phyloP scores from a whole-genome alignment of 2,888 invertebrate genomes.

The Sicus ferrugineus region DNA sequence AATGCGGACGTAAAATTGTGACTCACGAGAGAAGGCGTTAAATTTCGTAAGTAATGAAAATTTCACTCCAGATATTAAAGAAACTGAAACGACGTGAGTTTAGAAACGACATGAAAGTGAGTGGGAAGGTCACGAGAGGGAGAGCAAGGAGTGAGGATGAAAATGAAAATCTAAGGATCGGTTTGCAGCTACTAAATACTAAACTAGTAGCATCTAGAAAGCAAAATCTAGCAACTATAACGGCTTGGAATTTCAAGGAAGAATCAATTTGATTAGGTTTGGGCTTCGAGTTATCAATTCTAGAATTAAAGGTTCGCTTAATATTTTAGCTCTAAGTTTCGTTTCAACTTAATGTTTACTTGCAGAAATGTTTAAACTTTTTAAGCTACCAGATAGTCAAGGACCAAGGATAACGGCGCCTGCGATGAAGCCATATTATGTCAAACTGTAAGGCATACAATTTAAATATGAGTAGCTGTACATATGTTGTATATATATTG shows the following conservation, averaged over 20 bases:
- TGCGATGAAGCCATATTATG: conserved; percentile 63
- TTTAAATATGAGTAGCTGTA: not conserved
- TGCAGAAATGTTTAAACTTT: conserved; percentile 26
- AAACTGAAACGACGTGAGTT: not conserved
- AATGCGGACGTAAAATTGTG: no score
- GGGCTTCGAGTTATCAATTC: no score
- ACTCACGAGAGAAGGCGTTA: no score
- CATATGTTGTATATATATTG: not conserved
- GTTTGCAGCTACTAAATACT: no score
- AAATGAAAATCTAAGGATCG: no score
- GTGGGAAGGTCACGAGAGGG: not conserved
- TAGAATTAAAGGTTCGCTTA: no score
- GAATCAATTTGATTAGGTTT: no score
- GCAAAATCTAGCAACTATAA: no score
- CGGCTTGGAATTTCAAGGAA: no score
- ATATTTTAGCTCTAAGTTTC: no score
- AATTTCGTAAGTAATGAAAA: no score
- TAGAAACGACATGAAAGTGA: not conserved
- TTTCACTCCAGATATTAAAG: not conserved
- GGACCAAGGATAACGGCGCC: conserved; percentile 63
- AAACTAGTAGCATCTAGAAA: no score
- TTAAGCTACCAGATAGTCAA: conserved; percentile 62
- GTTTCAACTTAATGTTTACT: conserved; percentile 15
- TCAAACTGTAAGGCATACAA: conserved; percentile 55
- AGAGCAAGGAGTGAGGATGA: not conserved